A percentile compares a stretch with the other conserved stretches of the same genome.
These are phyloP conservation scores for Neodiprion fabricii DNA, from an alignment of 1,140 invertebrate genomes.

Conservation along the genomic window DNA sequence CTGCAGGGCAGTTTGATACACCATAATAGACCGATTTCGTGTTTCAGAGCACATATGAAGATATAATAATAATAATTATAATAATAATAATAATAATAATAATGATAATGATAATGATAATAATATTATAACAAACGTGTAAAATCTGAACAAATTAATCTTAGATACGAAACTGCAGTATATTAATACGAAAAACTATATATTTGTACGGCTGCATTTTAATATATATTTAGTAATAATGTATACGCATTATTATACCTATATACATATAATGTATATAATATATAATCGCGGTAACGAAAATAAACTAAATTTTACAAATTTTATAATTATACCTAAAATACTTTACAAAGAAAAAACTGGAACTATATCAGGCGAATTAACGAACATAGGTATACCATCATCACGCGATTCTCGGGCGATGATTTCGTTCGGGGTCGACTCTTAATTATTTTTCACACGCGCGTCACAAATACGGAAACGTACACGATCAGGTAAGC, in stretches of 20 bases:
- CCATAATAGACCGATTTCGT: too few species aligned
- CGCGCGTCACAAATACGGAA: background rate
- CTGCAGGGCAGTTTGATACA: too few species aligned
- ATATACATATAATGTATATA: background rate
- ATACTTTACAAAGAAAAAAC: background rate
- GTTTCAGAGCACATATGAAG: too few species aligned
- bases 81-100: background rate
- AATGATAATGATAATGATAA: background rate
- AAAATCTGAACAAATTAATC: background rate
- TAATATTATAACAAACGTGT: background rate
- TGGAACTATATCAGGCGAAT: background rate
- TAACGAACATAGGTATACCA: background rate
- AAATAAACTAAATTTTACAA: background rate
- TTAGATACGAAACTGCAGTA: background rate
- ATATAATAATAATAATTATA: background rate
- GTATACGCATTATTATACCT: too few species aligned
- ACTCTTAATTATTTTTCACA: background rate
- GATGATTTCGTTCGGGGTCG: background rate
- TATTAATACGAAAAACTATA: background rate
- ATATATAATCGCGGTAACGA: too few species aligned
- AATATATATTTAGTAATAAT: too few species aligned
- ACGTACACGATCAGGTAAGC: background rate
- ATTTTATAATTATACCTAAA: background rate
- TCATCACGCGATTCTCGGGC: background rate
- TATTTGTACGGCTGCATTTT: background rate